These are phyloP conservation scores for Acanthosepion pharaonis DNA, from an alignment of 2,888 invertebrate genomes.

Conservation along the genomic window DNA sequence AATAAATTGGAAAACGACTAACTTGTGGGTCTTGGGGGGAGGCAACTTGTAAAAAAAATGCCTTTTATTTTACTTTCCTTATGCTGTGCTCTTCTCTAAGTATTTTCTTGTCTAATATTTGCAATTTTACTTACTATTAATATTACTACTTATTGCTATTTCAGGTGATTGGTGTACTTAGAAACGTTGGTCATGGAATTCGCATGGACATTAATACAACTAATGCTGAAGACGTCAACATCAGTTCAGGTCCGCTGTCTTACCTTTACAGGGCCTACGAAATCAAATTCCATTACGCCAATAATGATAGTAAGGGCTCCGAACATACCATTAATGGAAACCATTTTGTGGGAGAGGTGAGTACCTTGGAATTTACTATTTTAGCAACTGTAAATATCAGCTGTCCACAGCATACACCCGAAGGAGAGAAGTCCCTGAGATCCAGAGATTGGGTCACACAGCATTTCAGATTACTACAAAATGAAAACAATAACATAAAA, in stretches of 20 bases:
- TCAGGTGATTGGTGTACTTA: background rate
- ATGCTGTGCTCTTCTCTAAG: too few relatives aligned
- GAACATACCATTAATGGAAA: conserved; percentile 43
- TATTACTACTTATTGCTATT: background rate
- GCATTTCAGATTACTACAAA: too few relatives aligned
- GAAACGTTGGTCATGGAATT: conserved; percentile 45
- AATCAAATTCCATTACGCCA: conserved; percentile 42
- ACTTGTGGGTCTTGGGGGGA: too few relatives aligned
- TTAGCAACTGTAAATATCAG: background rate
- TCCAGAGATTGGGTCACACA: too few relatives aligned
- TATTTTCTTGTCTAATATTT: too few relatives aligned
- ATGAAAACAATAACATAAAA: too few relatives aligned
- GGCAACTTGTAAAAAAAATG: too few relatives aligned
- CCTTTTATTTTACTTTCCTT: too few relatives aligned
- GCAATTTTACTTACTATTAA: background rate
- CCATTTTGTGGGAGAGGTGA: conserved; percentile 47
- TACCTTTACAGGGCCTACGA: conserved; percentile 45
- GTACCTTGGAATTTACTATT: background rate
- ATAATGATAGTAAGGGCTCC: conserved; percentile 39
- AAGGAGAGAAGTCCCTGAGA: too few relatives aligned
- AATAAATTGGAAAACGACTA: too few relatives aligned
- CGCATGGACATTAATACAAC: conserved; percentile 34
- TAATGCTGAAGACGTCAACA: conserved; percentile 40
- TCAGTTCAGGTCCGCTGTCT: conserved; percentile 41
- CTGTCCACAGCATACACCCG: too few relatives aligned